These are phyloP conservation scores for Lamellibrachia columna DNA, from an alignment of 2,888 invertebrate genomes.

Conservation along the genomic window DNA sequence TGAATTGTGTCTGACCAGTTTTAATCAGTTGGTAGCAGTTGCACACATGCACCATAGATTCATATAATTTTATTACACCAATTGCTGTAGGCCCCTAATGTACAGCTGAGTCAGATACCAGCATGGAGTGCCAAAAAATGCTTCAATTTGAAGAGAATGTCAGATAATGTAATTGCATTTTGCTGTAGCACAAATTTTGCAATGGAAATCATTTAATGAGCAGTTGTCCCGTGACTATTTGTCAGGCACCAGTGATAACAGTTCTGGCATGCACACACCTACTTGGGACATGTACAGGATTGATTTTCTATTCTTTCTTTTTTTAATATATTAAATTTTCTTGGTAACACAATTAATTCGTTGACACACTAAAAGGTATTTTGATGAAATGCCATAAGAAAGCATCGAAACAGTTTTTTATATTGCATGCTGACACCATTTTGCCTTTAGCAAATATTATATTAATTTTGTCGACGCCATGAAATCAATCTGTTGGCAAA, in stretches of 20 bases:
- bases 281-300: background rate
- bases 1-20: background rate
- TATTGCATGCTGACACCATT: background rate
- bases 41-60: background rate
- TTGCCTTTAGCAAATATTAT: background rate
- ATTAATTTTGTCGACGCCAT: constrained; percentile 8
- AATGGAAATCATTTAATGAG: background rate
- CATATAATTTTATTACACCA: background rate
- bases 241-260: background rate
- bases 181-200: background rate
- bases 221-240: background rate
- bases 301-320: background rate
- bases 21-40: background rate
- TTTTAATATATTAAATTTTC: background rate
- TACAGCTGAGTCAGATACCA: too few relatives aligned
- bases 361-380: constrained; percentile 9
- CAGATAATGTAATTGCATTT: background rate
- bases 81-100: too few relatives aligned
- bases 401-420: background rate
- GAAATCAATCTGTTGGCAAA: background rate
- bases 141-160: too few relatives aligned
- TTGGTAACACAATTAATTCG: background rate
- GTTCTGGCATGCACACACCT: background rate
- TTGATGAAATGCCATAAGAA: background rate
- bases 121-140: too few relatives aligned